Evolutionary conservation across 2,888 invertebrate genomes (phyloP), one percentile per base, ranked within the genome.

Genomic region (Nephrotoma guestfalica): DNA sequence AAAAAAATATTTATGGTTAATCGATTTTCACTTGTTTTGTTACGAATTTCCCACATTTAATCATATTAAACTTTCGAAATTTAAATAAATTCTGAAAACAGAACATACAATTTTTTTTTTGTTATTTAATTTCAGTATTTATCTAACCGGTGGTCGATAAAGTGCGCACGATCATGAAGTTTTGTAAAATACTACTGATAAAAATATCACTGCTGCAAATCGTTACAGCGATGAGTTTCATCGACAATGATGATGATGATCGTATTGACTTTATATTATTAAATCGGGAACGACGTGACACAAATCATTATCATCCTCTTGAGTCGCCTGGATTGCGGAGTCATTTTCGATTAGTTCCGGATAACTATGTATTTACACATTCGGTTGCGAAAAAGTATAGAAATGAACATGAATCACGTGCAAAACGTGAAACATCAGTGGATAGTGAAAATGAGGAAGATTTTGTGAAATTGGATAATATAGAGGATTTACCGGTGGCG

Each of bases 401-500:
- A 15, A 15, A 41, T 9, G 42, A n/a, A 2, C 41, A 9, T 7
- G 41, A 41, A 41, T 40, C 41, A 83, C 40, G 83, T 2, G 5
- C 4, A n/a, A 84, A 41, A 42, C 84, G 84, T 5, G 84, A 84
- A 15, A 41, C 42, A 4, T 2, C 15, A 0, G 42, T 0, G 6
- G 84, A 84, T 13, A n/a, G 6, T 84, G 41, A 4, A 41, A 84
- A 41, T 41, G 84, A 84, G 7, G 15, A 84, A 3, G 41, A n/a
- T 41, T 41, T n/a, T n/a, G 41, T 15, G 5, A 71, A 71, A 71
- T 90, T 86, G 92, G 92, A 88, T 92, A 92, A 6, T 3, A 92
- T 92, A 2, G 93, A 93, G 86, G 92, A 92, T 11, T 87, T 88
- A 41, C 90, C 88, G n/a, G 88, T 87, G 87, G 88, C 89, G 6